These are phyloP conservation scores for Adelosebastes latens DNA, from an alignment of 2,797 vertebrate genomes.

Conservation along the genomic window DNA sequence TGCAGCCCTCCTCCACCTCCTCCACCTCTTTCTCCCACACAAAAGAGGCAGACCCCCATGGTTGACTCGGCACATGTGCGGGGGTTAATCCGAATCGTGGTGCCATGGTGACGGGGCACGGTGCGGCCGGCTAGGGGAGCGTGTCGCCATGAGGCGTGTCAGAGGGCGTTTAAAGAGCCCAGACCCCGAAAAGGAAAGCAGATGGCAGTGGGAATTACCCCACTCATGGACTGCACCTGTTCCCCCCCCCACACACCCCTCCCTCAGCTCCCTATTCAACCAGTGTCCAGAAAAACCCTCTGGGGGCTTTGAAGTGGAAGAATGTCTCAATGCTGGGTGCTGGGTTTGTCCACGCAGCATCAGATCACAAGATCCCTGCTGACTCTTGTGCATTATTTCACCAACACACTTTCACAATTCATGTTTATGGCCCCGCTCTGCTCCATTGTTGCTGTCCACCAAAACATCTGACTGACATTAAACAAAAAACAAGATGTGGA, in stretches of 20 bases:
- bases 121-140: slow-evolving; percentile 64
- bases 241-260: slow-evolving; percentile 59
- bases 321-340: slow-evolving; percentile 75
- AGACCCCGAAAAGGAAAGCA: slow-evolving; percentile 79
- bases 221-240: slow-evolving; percentile 84
- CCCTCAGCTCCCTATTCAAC: slow-evolving; percentile 75
- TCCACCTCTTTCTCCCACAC: slow-evolving; percentile 63
- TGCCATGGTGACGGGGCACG: slow-evolving; percentile 80
- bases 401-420: slow-evolving; percentile 50
- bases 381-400: slow-evolving; percentile 49
- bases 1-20: slow-evolving; percentile 56
- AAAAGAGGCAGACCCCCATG: slow-evolving; percentile 77
- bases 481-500: slow-evolving; percentile 7
- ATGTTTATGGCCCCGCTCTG: slow-evolving; percentile 45
- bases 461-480: slow-evolving; percentile 40
- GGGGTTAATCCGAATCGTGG: slow-evolving; percentile 79
- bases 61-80: slow-evolving; percentile 84
- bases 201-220: slow-evolving; percentile 82
- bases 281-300: slow-evolving; percentile 77
- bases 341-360: slow-evolving; percentile 62
- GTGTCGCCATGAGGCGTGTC: slow-evolving; percentile 77
- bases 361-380: slow-evolving; percentile 69
- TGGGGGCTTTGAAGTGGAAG: slow-evolving; percentile 82
- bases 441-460: slow-evolving; percentile 17
- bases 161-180: slow-evolving; percentile 74